A percentile compares a stretch with the other conserved stretches of the same genome.
These are phyloP conservation scores for human (Homo sapiens) DNA, from an alignment of 2,113 vertebrate species.

Conservation along the genomic window DNA sequence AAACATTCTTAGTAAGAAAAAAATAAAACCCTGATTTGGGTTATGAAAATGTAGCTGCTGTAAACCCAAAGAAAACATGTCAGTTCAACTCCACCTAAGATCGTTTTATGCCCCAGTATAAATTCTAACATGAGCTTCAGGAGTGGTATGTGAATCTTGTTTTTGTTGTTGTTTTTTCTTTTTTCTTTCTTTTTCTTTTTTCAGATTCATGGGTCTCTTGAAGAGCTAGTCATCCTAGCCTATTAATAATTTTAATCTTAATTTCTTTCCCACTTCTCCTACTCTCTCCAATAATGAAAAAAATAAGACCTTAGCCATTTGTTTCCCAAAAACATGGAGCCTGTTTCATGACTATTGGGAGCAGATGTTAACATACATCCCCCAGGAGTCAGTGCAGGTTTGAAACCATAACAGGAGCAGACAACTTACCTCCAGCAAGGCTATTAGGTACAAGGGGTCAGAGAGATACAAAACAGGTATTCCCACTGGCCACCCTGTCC, in stretches of 20 bases:
- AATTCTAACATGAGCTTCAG: background rate
- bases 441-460: slow-evolving; percentile 40
- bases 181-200: background rate
- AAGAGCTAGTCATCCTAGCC: background rate
- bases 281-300: background rate
- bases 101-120: background rate
- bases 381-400: slow-evolving; percentile 54
- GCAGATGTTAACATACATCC: slow-evolving; percentile 54
- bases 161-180: background rate
- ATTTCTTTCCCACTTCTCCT: background rate
- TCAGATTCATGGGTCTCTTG: background rate
- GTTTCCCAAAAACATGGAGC: slow-evolving; percentile 54
- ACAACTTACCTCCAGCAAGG: slow-evolving; percentile 59
- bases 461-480: slow-evolving; percentile 45
- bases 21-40: background rate
- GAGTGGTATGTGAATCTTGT: background rate
- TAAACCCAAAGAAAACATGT: background rate
- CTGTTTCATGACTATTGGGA: slow-evolving; percentile 60
- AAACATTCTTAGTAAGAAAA: background rate
- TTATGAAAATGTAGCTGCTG: background rate
- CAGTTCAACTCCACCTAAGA: background rate
- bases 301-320: background rate
- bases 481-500: background rate
- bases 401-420: slow-evolving; percentile 66
- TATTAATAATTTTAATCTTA: background rate